Base-by-base conservation (phyloP, 2,888 invertebrate species). In the Busseola fusca region DNA sequence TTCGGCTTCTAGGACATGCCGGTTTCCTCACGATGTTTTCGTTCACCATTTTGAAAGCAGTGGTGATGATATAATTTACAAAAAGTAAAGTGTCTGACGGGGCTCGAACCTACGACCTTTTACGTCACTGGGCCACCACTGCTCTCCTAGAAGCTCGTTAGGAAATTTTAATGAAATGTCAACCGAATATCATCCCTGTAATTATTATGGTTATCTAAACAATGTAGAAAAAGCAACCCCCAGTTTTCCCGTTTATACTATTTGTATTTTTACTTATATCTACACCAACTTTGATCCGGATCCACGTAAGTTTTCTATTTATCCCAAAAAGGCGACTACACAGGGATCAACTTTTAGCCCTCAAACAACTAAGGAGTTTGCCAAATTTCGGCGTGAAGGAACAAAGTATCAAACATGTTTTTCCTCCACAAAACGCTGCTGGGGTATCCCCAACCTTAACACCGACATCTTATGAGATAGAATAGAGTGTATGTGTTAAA, bases 261-360 rank as follows among this genome's bases (percentile, higher is more conserved):
- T 72, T 63, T 12, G 21, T n/a, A 64, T 65, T 64, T 67, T 73
- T 74, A 65, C 42, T 69, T 72, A 75, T 70, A 76, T 70, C 64
- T 67, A 76, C 40, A 68, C 25, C 68, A 84, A 85, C 76, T 84
- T 80, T 76, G 77, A 76, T 67, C 74, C 72, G 37, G 30, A 52
- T 66, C 60, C 27, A 62, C 67, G 52, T 72, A 84, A 86, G 74
- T 84, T 78, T 85, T 81, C 81, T 79, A 82, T 79, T 81, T 84
- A 86, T 84, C 75, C 82, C 72, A 74, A 88, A 84, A 81, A 81
- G 64, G 78, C 70, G 78, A 76, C 84, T 83, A 78, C 72, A 69
- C 73, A 71, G 75, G 76, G 82, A 88, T 87, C 84, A 84, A 85
- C 68, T 86, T 84, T 78, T 69, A 74, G 75, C 78, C 84, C 64